phyloP scores from a whole-genome alignment of 2,113 vertebrate species.

The Sialia sialis region DNA sequence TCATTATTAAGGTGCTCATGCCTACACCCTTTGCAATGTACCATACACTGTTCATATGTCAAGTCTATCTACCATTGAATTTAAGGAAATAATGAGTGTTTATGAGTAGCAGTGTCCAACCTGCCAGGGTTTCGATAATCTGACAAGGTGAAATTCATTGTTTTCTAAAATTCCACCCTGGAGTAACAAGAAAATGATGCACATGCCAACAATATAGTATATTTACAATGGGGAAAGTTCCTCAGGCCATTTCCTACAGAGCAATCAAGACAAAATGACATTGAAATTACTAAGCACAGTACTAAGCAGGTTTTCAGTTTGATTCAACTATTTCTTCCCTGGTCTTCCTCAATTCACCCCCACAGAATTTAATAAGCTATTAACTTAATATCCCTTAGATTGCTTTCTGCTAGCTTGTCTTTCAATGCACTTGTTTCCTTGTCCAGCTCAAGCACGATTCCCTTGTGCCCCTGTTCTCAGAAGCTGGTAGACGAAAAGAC shows the following conservation, averaged over 20 bases:
- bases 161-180: background rate
- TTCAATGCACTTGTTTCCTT: background rate
- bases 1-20: background rate
- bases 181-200: background rate
- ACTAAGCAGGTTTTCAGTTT: background rate
- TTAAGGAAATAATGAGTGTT: background rate
- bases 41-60: background rate
- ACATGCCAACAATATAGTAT: background rate
- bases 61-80: background rate
- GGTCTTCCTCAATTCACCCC: background rate
- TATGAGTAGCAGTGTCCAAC: background rate
- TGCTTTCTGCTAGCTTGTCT: background rate
- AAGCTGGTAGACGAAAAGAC: background rate
- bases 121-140: background rate
- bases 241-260: background rate
- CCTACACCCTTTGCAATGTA: background rate
- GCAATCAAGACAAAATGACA: background rate
- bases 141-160: background rate
- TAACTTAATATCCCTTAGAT: background rate
- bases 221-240: background rate
- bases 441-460: background rate
- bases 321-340: background rate
- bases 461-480: background rate
- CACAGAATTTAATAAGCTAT: background rate
- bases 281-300: background rate